Conservation (phyloP, 53 echinoderm and acorn worm species). For the Glandiceps talaboti region DNA sequence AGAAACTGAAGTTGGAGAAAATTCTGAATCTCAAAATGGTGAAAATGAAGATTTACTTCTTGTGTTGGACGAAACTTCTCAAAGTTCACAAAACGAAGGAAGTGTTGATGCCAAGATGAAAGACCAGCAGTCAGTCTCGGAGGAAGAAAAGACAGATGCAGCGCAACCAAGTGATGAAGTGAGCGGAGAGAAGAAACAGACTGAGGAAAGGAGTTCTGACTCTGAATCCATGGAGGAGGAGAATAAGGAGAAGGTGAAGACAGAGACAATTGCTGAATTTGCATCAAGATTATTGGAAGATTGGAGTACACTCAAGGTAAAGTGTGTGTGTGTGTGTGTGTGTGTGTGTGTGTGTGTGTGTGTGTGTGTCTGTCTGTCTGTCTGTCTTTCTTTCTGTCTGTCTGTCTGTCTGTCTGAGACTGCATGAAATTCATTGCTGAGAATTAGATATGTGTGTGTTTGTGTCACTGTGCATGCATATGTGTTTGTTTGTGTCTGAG, state of each 20-base stretch:
- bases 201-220: not conserved
- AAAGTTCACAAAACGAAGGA: not conserved
- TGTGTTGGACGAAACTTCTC: not conserved
- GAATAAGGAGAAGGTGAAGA: not conserved
- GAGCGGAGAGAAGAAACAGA: not conserved
- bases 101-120: not conserved
- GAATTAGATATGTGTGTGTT: no score
- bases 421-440: no score
- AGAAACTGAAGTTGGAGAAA: conserved; percentile 5
- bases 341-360: no score
- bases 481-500: no score
- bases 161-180: not conserved
- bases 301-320: conserved; percentile 77
- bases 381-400: no score
- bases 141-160: not conserved
- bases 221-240: not conserved
- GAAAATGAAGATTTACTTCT: not conserved
- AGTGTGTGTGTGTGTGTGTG: conserved; percentile 2
- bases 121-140: not conserved
- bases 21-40: not conserved
- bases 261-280: conserved; percentile 29
- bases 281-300: conserved; percentile 54
- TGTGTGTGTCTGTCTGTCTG: no score
- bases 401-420: no score
- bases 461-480: no score